Evolutionary conservation across 1,140 invertebrate genomes (phyloP), one percentile per base, ranked within the genome.

Genomic region (Zaprionus ornatus): DNA sequence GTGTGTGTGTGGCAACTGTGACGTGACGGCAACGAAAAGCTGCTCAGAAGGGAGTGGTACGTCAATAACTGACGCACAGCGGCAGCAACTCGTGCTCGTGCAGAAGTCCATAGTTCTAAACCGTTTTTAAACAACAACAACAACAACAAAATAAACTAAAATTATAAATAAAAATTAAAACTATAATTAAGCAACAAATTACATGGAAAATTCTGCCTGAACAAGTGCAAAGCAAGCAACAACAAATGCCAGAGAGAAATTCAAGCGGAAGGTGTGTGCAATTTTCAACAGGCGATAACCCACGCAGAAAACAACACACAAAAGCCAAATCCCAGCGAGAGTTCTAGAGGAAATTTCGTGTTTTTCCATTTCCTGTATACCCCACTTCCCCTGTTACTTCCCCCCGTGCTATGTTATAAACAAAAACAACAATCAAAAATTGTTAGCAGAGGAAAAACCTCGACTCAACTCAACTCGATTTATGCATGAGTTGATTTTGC

Each of bases 21-120:
- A 60, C 77, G 65, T 79, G 69, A 57, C 68, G 52, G 68, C 75
- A 73, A 77, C 64, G 65, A 87, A 87, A 88, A 84, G 75, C 82
- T 86, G 82, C 76, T 77, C 78, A 79, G 83, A 81, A 92, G 91
- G 92, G 92, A 92, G 92, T 92, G 92, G 92, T 92, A 92, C 91
- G 91, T 92, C 91, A 91, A 92, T 92, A 92, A 91, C 92, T 92
- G 92, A 92, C 92, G 92, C 92, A 92, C 91, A 91, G 91, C 91
- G 80, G 79, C 79, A 91, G 79, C 78, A 84, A 88, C 82, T 69
- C 66, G 35, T 57, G 50, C 52, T 55, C 37, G n/a, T 42, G 17
- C 27, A 64, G 55, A 72, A 77, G 83, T 86, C 83, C 83, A 86
- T 87, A 88, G 80, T 79, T 79, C 23, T 60, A 15, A 32, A 21